These are phyloP conservation scores for Achroia grisella DNA, from an alignment of 1,140 invertebrate species.

Conservation along the genomic window DNA sequence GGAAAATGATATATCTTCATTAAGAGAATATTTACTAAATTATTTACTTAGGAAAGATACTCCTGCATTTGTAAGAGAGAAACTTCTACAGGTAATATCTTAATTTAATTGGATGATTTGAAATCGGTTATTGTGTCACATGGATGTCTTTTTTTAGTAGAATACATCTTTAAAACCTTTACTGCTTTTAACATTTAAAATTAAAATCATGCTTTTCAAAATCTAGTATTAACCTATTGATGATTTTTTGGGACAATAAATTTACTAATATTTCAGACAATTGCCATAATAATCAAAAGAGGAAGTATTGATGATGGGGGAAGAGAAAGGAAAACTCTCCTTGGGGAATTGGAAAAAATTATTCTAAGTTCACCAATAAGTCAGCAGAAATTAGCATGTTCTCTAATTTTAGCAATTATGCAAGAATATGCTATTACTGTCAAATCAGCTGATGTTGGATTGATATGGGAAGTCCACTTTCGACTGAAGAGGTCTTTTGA, in stretches of 20 bases:
- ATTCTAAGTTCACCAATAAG: constrained; percentile 57
- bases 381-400: constrained; percentile 85
- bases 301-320: constrained; percentile 83
- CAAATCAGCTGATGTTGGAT: constrained; percentile 87
- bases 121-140: too few species aligned
- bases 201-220: too few species aligned
- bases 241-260: too few species aligned
- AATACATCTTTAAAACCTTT: too few species aligned
- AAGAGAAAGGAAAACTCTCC: constrained; percentile 78
- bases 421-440: constrained; percentile 91
- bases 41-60: constrained; percentile 81
- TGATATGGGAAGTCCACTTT: constrained; percentile 91
- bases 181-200: too few species aligned
- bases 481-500: constrained; percentile 90
- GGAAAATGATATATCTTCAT: constrained; percentile 78
- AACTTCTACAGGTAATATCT: constrained; percentile 79
- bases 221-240: too few species aligned
- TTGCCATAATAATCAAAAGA: constrained; percentile 91
- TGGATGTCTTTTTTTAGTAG: constrained; percentile 23
- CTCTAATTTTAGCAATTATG: constrained; percentile 86
- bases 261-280: constrained; percentile 75
- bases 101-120: too few species aligned
- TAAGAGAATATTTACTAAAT: constrained; percentile 86
- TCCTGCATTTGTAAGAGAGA: constrained; percentile 78
- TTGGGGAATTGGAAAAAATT: constrained; percentile 77